Evolutionary conservation across 2,113 vertebrate species (phyloP).

Genomic region (Plectropomus leopardus): DNA sequence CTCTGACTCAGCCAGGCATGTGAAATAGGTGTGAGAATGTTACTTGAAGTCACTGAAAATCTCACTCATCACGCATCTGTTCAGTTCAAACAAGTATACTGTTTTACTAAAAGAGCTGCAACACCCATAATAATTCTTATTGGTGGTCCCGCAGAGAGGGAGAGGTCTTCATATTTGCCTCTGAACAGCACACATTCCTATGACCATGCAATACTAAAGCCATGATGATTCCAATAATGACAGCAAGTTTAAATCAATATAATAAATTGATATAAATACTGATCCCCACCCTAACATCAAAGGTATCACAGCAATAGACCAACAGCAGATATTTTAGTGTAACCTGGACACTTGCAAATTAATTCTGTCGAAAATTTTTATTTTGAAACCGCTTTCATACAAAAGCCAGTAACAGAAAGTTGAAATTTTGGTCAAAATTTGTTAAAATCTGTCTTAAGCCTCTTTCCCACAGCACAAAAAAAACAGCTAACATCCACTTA

Average conservation of each 20-base stretch:
- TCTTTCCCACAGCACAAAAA: too few relatives aligned
- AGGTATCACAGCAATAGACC: background rate
- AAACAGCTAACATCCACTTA: too few relatives aligned
- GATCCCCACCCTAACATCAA: conserved; percentile 16
- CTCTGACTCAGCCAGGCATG: background rate
- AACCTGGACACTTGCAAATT: too few relatives aligned
- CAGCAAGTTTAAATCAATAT: background rate
- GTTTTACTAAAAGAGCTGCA: background rate
- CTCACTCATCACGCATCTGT: background rate
- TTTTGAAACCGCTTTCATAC: too few relatives aligned
- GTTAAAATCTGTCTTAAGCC: too few relatives aligned
- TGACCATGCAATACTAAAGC: background rate
- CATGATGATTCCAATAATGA: background rate
- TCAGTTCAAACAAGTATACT: background rate
- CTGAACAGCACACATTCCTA: background rate
- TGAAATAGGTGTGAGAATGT: conserved; percentile 13
- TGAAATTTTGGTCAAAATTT: too few relatives aligned
- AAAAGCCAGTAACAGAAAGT: too few relatives aligned
- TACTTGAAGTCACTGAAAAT: background rate
- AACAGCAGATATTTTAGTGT: background rate
- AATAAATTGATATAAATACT: background rate
- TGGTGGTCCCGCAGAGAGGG: background rate
- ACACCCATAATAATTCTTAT: conserved; percentile 17
- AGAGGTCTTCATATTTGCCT: background rate
- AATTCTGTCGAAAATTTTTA: too few relatives aligned